Percentiles rank a stretch among this genome's conserved stretches.
Conservation (phyloP, 1,140 invertebrate species). For the Probaryconus sp. region DNA sequence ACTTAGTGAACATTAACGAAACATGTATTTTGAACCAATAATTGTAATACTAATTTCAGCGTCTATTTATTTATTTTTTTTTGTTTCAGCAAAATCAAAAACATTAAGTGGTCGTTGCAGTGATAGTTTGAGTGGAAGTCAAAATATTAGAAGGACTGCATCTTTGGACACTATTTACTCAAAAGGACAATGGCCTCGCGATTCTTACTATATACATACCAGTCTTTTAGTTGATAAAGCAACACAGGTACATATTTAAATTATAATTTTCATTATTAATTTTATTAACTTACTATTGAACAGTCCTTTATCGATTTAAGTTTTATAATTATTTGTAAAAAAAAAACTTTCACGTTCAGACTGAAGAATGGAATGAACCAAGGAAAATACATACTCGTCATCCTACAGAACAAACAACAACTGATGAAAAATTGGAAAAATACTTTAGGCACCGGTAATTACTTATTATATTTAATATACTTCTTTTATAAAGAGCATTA, state of each 20-base stretch:
- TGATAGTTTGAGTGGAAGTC: slow-evolving; percentile 74
- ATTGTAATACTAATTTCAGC: too few relatives aligned
- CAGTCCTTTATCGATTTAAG: neutral
- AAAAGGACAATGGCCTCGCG: slow-evolving; percentile 86
- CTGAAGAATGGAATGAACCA: slow-evolving; percentile 83
- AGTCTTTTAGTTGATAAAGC: slow-evolving; percentile 86
- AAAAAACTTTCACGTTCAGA: slow-evolving; percentile 76
- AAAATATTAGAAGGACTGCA: slow-evolving; percentile 85
- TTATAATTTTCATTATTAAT: neutral
- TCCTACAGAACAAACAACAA: slow-evolving; percentile 72
- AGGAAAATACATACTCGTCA: slow-evolving; percentile 76
- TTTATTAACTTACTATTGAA: neutral
- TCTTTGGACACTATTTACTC: slow-evolving; percentile 88
- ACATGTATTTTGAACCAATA: too few relatives aligned
- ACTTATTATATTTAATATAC: neutral
- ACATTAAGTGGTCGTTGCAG: slow-evolving; percentile 78
- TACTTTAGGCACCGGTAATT: slow-evolving; percentile 78
- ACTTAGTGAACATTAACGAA: too few relatives aligned
- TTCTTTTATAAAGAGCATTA: too few relatives aligned
- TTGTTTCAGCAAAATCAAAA: slow-evolving; percentile 82
- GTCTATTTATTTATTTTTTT: slow-evolving; percentile 50
- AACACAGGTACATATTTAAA: slow-evolving; percentile 83
- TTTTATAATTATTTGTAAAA: too few relatives aligned
- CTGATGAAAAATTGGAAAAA: slow-evolving; percentile 80
- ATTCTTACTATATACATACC: slow-evolving; percentile 82